Base-by-base conservation (phyloP, 2,888 invertebrate species). In the Diarsia mendica region DNA sequence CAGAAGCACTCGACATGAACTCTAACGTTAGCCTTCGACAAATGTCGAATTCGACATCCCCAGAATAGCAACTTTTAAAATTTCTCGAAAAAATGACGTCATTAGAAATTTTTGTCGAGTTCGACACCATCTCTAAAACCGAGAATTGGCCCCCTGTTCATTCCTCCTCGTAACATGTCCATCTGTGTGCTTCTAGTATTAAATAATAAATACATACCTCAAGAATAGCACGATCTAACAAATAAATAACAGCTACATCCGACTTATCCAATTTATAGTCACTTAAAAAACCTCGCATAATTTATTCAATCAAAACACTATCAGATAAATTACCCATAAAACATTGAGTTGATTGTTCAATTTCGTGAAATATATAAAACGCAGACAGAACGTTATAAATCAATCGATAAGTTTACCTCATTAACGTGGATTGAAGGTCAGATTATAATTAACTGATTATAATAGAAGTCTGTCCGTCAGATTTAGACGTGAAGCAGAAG, bases 401-500 rank as follows among this genome's bases (percentile, higher is more conserved):
- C 89, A 90, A 90, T 91, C 88, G 82, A 89, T 88, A 75, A 28
- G 84, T 85, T 86, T 78, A 79, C 87, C 85, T 89, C 89, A 89
- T 91, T 87, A 88, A 86, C 85, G 79, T 74, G 66, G 82, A 76
- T 72, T 84, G 86, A 91, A 92, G 91, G 90, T 84, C 84, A 75
- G 46, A 44, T 67, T 79, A 79, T 83, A 70, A 83, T 70, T 70
- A 75, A 74, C 51, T 60, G 6, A 15, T 67, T 53, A 55, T 51
- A 44, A 33, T 46, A 53, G 10, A 60, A 63, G 55, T 49, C 53
- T 80, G 61, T 61, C 33, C 11, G 58, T 64, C 55, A 58, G 23
- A 61, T 65, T 51, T 60, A 69, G 48, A 61, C 13, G 53, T 11
- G 10, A 33, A 51, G 46, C 8, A 44, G 23, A 13, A 66, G 6